Conservation (phyloP, 2,888 invertebrate genomes). For the Euclidia mi region DNA sequence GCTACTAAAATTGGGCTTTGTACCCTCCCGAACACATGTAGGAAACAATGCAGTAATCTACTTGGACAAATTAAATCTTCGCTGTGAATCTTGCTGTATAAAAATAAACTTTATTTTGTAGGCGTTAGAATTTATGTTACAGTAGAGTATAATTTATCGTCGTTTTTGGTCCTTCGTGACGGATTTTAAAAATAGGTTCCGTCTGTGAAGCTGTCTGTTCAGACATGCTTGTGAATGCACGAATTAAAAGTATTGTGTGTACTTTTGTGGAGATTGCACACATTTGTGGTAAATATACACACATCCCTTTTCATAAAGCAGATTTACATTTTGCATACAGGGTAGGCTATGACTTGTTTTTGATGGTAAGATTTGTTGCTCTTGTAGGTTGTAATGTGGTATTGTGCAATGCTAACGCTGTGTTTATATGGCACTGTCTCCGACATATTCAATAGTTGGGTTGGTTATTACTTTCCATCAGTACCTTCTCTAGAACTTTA, state of each 20-base stretch:
- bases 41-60: slow-evolving; percentile 73
- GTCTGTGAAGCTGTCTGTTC: slow-evolving; percentile 36
- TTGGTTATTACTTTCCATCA: no score
- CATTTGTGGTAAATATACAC: no score
- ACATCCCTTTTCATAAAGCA: no score
- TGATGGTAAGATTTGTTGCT: no score
- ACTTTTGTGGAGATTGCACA: no score
- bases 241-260: slow-evolving; percentile 3
- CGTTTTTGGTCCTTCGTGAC: slow-evolving; percentile 28
- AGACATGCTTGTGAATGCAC: slow-evolving; percentile 25
- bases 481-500: no score
- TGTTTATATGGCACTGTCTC: no score
- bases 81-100: slow-evolving; percentile 30
- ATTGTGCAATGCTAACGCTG: no score
- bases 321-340: no score
- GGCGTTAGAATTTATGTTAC: not conserved
- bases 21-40: slow-evolving; percentile 63
- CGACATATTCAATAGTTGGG: no score
- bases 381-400: no score
- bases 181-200: slow-evolving; percentile 47
- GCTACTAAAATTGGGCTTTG: slow-evolving; percentile 73
- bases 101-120: slow-evolving; percentile 7
- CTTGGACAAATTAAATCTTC: slow-evolving; percentile 73
- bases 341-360: no score
- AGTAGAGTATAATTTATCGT: slow-evolving; percentile 6